A percentile compares a stretch with the other conserved stretches of the same genome.
Conservation (phyloP, 1,140 invertebrate species). For the Drosophila asahinai region DNA sequence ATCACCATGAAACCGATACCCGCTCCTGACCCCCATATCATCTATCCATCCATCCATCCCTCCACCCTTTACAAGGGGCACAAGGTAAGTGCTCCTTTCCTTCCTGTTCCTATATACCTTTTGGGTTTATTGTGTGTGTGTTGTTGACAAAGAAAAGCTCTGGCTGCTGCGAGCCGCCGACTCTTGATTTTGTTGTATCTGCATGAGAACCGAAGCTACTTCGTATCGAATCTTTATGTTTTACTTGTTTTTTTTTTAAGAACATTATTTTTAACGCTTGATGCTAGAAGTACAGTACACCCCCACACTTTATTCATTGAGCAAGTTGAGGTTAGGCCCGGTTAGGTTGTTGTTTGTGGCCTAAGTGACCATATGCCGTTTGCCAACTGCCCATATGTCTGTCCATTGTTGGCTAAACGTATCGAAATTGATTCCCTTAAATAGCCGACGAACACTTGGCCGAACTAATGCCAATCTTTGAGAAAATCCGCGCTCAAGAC, state of each 20-base stretch:
- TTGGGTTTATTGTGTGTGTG: conserved; percentile 76
- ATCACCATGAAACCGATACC: not conserved
- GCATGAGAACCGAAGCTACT: conserved; percentile 66
- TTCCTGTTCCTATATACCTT: conserved; percentile 46
- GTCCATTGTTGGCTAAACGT: conserved; percentile 47
- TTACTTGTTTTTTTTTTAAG: conserved; percentile 27
- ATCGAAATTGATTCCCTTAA: conserved; percentile 43
- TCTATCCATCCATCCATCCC: conserved; percentile 9
- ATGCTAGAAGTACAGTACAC: conserved; percentile 41
- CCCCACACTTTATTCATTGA: conserved; percentile 21
- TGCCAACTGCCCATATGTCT: conserved; percentile 36
- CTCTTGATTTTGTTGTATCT: conserved; percentile 50
- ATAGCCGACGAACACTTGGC: conserved; percentile 96
- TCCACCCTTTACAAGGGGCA: conserved; percentile 15
- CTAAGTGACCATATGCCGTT: conserved; percentile 83
- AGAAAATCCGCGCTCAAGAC: conserved; percentile 94
- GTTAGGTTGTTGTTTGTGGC: conserved; percentile 53
- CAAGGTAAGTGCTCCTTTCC: conserved; percentile 66
- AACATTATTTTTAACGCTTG: conserved; percentile 38
- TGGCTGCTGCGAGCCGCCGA: conserved; percentile 58
- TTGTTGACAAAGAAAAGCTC: conserved; percentile 76
- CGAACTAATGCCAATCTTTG: conserved; percentile 97
- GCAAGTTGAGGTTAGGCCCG: conserved; percentile 29
- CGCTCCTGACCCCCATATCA: not conserved
- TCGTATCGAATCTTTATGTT: conserved; percentile 34